Conservation (phyloP, 1,140 invertebrate genomes). For the Phthorimaea operculella region DNA sequence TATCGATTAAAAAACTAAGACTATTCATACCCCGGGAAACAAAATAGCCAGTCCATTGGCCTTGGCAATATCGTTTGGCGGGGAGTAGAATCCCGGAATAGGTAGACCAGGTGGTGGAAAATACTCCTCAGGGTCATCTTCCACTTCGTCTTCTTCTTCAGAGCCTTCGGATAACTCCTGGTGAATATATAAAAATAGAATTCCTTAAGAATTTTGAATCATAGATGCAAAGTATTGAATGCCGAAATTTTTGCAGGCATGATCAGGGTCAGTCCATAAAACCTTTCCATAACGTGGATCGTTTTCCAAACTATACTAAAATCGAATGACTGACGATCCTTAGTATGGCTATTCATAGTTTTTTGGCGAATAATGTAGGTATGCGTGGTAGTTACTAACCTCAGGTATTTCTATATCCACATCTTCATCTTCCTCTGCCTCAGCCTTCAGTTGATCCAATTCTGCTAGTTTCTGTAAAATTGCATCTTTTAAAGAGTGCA, state of each 20-base stretch:
- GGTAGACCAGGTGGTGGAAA: slow-evolving; percentile 46
- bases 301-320: too few relatives aligned
- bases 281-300: too few relatives aligned
- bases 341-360: too few relatives aligned
- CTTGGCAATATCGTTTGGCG: slow-evolving; percentile 54
- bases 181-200: slow-evolving; percentile 4
- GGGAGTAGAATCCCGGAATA: slow-evolving; percentile 53
- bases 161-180: slow-evolving; percentile 32
- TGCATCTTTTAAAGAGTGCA: too few relatives aligned
- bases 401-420: slow-evolving; percentile 33
- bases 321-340: too few relatives aligned
- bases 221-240: too few relatives aligned
- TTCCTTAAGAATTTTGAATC: too few relatives aligned
- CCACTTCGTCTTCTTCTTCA: slow-evolving; percentile 25
- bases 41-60: slow-evolving; percentile 46
- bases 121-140: slow-evolving; percentile 43
- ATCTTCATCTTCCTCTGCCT: slow-evolving; percentile 30
- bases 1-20: too few relatives aligned
- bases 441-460: slow-evolving; percentile 31
- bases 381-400: slow-evolving; percentile 17
- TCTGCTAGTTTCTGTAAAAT: slow-evolving; percentile 35
- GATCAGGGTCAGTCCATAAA: too few relatives aligned
- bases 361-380: too few relatives aligned
- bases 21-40: slow-evolving; percentile 55
- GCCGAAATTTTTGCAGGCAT: too few relatives aligned